Evolutionary conservation across 2,797 vertebrate genomes (phyloP), one percentile per base, ranked within the genome.

Genomic region (Serranus cabrilla): DNA sequence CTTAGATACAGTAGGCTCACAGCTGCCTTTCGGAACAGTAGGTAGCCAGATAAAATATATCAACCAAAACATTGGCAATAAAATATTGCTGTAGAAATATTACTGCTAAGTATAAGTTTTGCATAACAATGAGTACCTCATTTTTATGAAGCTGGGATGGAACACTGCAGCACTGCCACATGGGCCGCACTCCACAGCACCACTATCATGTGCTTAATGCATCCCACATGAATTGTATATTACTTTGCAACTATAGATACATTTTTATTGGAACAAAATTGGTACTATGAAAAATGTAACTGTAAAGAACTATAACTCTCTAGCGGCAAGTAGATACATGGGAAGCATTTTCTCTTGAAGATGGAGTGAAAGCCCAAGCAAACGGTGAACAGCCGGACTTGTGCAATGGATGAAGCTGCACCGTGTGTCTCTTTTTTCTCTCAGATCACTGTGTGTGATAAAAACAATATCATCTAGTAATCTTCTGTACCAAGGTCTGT

Each of bases 381-480:
- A 63, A 34, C 0, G 0, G 25, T 49, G 31, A 76, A 63, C 7
- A 1, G 25, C 39, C 23, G 20, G 23, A 67, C 6, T 27, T 11
- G 17, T 17, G 65, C 56, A 61, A 82, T 43, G 43, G 34, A 81
- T 73, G 47, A 56, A 57, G 45, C 20, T 40, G 37, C 56, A 20
- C 27, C 14, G 17, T 56, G 39, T 2, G 4, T 49, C 31, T 76
- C 12, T 52, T 23, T 71, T 73, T 62, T 52, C 34, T 59, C 45
- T 79, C 40, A 49, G 71, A 84, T 86, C 54, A 68, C 39, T 27
- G 18, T 52, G 56, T 25, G 66, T 74, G 85, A 88, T 86, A 87
- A 85, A 76, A 77, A 87, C 49, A 67, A 52, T 88, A 84, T 90
- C 59, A 70, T 74, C 64, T 52, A 45, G 56, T 81, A 83, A 89